Evolutionary conservation across 2,888 invertebrate genomes (phyloP), one percentile per base, ranked within the genome.

Genomic region (Tenodera sinensis): DNA sequence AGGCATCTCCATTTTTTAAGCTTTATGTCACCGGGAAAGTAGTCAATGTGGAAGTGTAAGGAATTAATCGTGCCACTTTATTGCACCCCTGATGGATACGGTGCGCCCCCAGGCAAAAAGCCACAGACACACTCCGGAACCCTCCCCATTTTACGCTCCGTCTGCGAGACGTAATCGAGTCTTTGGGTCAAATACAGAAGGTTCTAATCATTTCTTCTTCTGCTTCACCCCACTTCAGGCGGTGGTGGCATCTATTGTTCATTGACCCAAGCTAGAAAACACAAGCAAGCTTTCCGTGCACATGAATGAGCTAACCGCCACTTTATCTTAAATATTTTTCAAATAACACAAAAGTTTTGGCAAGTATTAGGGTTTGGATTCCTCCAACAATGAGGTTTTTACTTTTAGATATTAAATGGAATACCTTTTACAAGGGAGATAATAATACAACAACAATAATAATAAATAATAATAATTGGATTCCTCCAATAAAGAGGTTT

Each of bases 101-200:
- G 28, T 20, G 27, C 20, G 28, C 83, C 54, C 30, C 71, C 88
- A 34, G 71, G 27, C 42, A 30, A 89, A 85, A 89, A 88, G 81
- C 81, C 88, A 88, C 89, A 88, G 84, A 85, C 54, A 71, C 54
- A 71, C 54, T 71, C 54, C 84, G 85, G 27, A 83, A 34, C 87
- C 42, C 82, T 81, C 20, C 30, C 28, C 30, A 83, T 83, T 83
- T 87, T 42, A 87, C 83, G 87, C 87, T 87, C 30, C 28, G 87
- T 20, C 42, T 82, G 87, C 81, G 82, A 82, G 3, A 28, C 82
- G 82, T 34, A 87, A 87, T 87, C 87, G 34, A 87, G 87, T 27
- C 87, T 87, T 87, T 87, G 87, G 87, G 87, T 83, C 87, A 87
- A 87, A 87, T 87, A 30, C 87, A 87, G 82, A 81, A 87, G 28